phyloP scores from a whole-genome alignment of 2,797 vertebrate species.

The Hipposideros larvatus region DNA sequence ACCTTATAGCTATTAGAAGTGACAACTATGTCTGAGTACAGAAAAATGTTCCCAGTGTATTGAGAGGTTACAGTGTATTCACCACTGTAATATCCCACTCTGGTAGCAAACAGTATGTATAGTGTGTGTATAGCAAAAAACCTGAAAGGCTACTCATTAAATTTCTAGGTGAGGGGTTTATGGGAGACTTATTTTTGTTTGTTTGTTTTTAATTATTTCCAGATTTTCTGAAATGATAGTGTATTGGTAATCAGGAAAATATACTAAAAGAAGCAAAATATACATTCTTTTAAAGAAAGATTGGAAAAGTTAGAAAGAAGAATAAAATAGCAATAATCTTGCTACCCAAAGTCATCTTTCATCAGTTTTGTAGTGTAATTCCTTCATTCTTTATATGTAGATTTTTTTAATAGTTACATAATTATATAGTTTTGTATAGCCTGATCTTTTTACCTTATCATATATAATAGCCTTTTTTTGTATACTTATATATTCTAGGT shows the following conservation, averaged over 20 bases:
- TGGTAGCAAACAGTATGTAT: not conserved
- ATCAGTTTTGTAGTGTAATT: not conserved
- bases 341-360: not conserved
- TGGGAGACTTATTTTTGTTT: not conserved
- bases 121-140: not conserved
- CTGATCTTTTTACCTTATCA: not conserved
- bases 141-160: not conserved
- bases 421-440: not conserved
- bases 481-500: not conserved
- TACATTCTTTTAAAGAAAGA: slow-evolving; percentile 30
- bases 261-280: slow-evolving; percentile 7
- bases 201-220: slow-evolving; percentile 49
- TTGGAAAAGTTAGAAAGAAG: slow-evolving; percentile 21
- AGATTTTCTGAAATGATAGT: slow-evolving; percentile 31
- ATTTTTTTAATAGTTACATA: not conserved
- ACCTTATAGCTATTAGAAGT: not conserved
- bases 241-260: slow-evolving; percentile 29
- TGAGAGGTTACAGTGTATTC: not conserved
- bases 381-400: slow-evolving; percentile 37
- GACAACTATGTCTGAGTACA: not conserved
- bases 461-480: not conserved
- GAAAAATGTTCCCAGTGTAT: not conserved
- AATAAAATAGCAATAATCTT: not conserved
- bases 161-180: slow-evolving; percentile 38
- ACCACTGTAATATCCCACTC: not conserved